phyloP scores from a whole-genome alignment of 1,140 invertebrate species.

The Ostrea denselamellosa region DNA sequence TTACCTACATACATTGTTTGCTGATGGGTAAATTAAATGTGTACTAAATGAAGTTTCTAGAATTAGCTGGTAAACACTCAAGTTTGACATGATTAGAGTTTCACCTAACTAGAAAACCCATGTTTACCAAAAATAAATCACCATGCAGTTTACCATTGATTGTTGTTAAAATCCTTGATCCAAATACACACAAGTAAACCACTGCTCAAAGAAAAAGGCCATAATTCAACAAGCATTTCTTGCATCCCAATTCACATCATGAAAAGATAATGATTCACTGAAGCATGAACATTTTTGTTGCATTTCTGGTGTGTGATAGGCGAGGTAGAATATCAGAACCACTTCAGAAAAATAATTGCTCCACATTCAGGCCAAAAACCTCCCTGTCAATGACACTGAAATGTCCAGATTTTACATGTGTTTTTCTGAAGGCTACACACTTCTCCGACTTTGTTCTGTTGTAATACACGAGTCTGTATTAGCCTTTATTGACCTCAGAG shows the following conservation, averaged over 20 bases:
- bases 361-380: background rate
- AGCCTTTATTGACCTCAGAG: background rate
- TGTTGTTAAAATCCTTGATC: background rate
- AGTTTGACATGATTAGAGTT: background rate
- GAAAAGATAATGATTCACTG: background rate
- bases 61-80: background rate
- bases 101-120: too few relatives aligned
- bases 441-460: background rate
- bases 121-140: too few relatives aligned
- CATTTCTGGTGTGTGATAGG: background rate
- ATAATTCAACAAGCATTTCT: background rate
- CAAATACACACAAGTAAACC: background rate
- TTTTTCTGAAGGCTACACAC: conserved; percentile 2
- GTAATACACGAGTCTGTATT: background rate
- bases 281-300: background rate
- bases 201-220: background rate
- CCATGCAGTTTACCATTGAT: background rate
- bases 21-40: background rate
- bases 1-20: background rate
- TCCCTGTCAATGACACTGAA: conserved; percentile 1
- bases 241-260: background rate
- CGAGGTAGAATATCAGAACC: background rate
- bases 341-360: background rate
- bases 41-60: background rate
- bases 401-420: background rate